Base-by-base conservation (phyloP, 2,113 vertebrate species). In the Ardeotis arabs region DNA sequence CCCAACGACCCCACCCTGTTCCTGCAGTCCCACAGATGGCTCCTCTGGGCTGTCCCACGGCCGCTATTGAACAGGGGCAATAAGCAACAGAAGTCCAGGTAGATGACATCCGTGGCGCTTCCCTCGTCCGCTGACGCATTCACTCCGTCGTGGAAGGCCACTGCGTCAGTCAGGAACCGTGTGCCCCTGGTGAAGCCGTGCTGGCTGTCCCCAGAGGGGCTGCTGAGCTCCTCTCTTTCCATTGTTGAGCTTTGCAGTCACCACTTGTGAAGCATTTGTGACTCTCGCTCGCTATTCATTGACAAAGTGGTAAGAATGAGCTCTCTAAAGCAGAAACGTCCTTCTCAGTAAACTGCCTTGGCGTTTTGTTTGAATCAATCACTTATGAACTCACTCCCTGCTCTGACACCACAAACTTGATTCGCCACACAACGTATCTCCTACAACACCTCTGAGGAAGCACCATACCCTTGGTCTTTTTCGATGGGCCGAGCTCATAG, bases 151-250 rank as follows among this genome's bases (percentile, higher is more conserved):
- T 8, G 12, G 45, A 37, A 45, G 27, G 31, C 35, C 35, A 31
- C 28, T 6, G 0, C 8, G 35, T 6, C 4, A n/a, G 15, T n/a
- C 14, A 41, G 52, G 14, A 19, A 29, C 1, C 0, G 3, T 31
- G 22, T 45, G 35, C 37, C 66, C 35, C 4, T 2, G 35, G 44
- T 27, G 35, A 81, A 58, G 52, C 52, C 17, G 9, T 4, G 9
- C 19, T 18, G 27, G 22, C 13, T 66, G 22, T 29, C 23, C 66
- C 59, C 52, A 8, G 44, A 84, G 27, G 25, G 47, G 22, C 29
- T 77, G 12, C 55, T 25, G 41, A 37, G 28, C 31, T 33, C 10
- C 41, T n/a, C 11, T 9, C 31, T 50, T 63, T 21, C 49, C 35
- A 12, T 79, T 68, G 67, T 49, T 25, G 33, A 44, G 22, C 39